Conservation (phyloP, 1,140 invertebrate species). For the Scaptomyza graminum region DNA sequence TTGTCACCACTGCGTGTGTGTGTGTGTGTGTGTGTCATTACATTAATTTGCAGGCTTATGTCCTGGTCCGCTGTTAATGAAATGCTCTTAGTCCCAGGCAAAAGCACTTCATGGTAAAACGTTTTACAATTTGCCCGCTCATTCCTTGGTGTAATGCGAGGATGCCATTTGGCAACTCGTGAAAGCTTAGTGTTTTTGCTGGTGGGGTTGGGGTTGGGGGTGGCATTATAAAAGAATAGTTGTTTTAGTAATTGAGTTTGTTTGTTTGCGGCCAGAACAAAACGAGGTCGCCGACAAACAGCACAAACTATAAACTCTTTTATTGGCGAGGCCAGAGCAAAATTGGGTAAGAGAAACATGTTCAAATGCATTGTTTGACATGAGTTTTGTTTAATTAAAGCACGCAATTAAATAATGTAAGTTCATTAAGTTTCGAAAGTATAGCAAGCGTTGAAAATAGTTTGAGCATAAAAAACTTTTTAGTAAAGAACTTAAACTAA, state of each 20-base stretch:
- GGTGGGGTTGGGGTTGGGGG: constrained; percentile 6
- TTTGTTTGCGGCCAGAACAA: constrained; percentile 37
- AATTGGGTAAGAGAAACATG: constrained; percentile 3
- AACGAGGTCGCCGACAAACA: constrained; percentile 29
- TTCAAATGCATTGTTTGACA: constrained; percentile 8
- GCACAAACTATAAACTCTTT: background rate
- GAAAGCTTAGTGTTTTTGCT: constrained; percentile 17
- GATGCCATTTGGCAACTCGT: constrained; percentile 31
- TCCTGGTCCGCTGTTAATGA: constrained; percentile 50
- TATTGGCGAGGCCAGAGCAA: background rate
- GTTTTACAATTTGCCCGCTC: constrained; percentile 44
- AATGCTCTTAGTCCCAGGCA: constrained; percentile 36
- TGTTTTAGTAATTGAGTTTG: constrained; percentile 53
- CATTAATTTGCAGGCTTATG: constrained; percentile 65
- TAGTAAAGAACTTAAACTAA: no score
- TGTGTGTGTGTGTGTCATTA: constrained; percentile 46
- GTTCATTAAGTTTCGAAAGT: background rate
- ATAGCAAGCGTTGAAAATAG: no score
- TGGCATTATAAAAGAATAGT: constrained; percentile 49
- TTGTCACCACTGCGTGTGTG: constrained; percentile 17
- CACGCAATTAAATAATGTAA: background rate
- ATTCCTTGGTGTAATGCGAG: constrained; percentile 13
- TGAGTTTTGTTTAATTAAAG: background rate
- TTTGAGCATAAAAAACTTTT: no score
- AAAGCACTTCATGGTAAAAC: constrained; percentile 42